Evolutionary conservation across 2,113 vertebrate genomes (phyloP).

Genomic region (Barnardius zonarius): DNA sequence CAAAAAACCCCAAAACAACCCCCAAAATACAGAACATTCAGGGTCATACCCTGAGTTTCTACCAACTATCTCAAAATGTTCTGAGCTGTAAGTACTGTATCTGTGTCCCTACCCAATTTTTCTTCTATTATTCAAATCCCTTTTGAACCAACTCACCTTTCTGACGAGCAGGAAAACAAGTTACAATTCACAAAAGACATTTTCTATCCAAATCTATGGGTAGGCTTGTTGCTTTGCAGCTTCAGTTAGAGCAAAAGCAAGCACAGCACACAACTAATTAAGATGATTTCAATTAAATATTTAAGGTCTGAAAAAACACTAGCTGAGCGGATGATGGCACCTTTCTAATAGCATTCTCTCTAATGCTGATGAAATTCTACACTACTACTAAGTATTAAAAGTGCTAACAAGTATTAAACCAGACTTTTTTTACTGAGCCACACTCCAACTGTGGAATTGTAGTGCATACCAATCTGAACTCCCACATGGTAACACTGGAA

Average conservation of each 20-base stretch:
- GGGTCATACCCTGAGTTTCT: background rate
- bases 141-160: background rate
- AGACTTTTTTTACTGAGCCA: background rate
- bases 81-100: background rate
- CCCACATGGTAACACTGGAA: background rate
- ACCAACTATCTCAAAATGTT: background rate
- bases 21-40: background rate
- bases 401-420: background rate
- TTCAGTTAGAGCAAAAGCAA: background rate
- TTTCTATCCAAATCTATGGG: background rate
- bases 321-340: background rate
- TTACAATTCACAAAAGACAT: background rate
- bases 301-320: background rate
- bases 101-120: background rate
- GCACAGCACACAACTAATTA: background rate
- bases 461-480: background rate
- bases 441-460: background rate
- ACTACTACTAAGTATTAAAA: background rate
- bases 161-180: background rate
- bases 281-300: background rate
- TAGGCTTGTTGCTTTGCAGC: background rate
- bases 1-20: background rate
- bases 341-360: background rate
- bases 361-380: background rate
- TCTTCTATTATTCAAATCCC: background rate